phyloP scores from a whole-genome alignment of 2,888 invertebrate genomes.

The Erannis defoliaria region DNA sequence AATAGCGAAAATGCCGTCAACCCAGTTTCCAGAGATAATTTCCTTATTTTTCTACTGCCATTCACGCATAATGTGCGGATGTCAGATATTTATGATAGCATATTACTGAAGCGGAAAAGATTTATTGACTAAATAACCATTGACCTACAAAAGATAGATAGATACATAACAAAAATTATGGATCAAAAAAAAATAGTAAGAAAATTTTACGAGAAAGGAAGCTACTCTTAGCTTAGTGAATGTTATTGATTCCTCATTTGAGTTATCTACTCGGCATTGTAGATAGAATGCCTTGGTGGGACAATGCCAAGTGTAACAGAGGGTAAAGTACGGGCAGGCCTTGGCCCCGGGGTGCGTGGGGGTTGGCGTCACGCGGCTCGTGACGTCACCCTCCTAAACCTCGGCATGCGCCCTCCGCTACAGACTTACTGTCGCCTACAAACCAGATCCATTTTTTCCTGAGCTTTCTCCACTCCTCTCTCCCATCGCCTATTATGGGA shows the following conservation, averaged over 20 bases:
- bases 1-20: background rate
- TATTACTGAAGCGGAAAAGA: constrained; percentile 10
- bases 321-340: constrained; percentile 61
- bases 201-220: constrained; percentile 23
- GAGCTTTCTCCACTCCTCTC: constrained; percentile 37
- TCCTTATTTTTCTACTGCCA: constrained; percentile 1
- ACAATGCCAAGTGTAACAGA: constrained; percentile 72
- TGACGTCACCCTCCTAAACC: constrained; percentile 68
- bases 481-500: constrained; percentile 20
- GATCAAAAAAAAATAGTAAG: constrained; percentile 13
- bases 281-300: constrained; percentile 50
- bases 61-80: constrained; percentile 1
- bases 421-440: constrained; percentile 61
- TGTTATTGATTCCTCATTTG: constrained; percentile 27
- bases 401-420: constrained; percentile 57
- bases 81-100: constrained; percentile 8
- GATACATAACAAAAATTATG: too few relatives aligned
- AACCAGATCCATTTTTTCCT: constrained; percentile 37
- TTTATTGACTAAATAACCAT: constrained; percentile 25
- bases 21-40: constrained; percentile 9
- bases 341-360: constrained; percentile 70
- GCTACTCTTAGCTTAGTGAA: constrained; percentile 10
- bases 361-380: constrained; percentile 64
- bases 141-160: constrained; percentile 17
- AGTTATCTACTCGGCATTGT: constrained; percentile 41